These are phyloP conservation scores for Stenodera caucasica DNA, from an alignment of 2,888 invertebrate genomes.

Conservation along the genomic window DNA sequence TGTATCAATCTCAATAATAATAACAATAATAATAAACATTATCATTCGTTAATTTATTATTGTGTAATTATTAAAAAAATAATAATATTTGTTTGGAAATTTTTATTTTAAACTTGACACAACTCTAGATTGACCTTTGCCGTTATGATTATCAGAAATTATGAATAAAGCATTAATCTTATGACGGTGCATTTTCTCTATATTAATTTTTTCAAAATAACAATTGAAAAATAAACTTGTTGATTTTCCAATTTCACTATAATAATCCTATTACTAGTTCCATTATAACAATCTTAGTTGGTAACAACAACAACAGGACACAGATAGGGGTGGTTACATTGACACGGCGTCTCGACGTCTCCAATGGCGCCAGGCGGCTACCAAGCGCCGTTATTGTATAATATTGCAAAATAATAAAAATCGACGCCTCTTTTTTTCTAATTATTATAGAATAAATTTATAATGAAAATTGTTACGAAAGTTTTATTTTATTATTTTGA, in stretches of 20 bases:
- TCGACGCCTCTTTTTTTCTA: too few species aligned
- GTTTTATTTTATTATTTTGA: neutral
- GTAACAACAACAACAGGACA: neutral
- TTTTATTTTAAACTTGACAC: neutral
- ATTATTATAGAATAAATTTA: too few species aligned
- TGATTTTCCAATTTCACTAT: too few species aligned
- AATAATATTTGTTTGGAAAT: too few species aligned
- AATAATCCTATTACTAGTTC: too few species aligned
- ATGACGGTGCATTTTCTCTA: neutral
- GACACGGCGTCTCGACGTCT: conserved; percentile 2
- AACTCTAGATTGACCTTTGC: neutral
- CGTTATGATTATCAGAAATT: neutral
- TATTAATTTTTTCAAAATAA: neutral
- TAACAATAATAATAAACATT: neutral
- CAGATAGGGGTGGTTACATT: neutral
- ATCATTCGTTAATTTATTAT: neutral
- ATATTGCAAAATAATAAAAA: too few species aligned
- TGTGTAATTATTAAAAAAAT: neutral
- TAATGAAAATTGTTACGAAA: too few species aligned
- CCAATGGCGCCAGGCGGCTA: conserved; percentile 2
- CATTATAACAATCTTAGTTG: neutral
- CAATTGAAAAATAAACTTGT: neutral
- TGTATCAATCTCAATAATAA: conserved; percentile 1
- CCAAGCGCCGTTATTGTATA: neutral
- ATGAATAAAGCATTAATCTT: conserved; percentile 4